phyloP scores from a whole-genome alignment of 2,113 vertebrate species.

The Grantiella picta region DNA sequence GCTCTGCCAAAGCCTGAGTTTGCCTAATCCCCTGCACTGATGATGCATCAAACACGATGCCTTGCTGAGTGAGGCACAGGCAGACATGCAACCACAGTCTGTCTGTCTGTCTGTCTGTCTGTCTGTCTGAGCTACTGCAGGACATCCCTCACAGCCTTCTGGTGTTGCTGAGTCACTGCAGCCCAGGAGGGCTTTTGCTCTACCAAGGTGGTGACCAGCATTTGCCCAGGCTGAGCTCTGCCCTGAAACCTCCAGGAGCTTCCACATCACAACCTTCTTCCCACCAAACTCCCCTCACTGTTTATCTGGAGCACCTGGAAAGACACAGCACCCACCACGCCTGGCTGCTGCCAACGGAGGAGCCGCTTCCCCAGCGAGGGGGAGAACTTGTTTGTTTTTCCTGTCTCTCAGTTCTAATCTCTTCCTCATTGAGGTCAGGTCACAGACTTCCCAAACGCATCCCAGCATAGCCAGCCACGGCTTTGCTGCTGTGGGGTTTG shows the following conservation, averaged over 20 bases:
- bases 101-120: background rate
- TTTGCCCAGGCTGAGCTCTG: background rate
- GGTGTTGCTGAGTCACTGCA: background rate
- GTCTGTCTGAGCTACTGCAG: background rate
- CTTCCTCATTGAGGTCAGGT: conserved; percentile 28
- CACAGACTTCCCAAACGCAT: conserved; percentile 53
- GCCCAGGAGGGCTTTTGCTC: background rate
- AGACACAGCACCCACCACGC: background rate
- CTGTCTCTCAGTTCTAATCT: conserved; percentile 21
- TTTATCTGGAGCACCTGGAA: background rate
- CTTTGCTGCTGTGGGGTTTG: background rate
- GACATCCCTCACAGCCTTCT: background rate
- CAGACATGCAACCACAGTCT: background rate
- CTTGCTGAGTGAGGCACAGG: background rate
- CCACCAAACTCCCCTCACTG: background rate
- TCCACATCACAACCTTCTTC: background rate
- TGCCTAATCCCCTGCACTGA: background rate
- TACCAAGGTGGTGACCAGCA: background rate
- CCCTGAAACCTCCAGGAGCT: background rate
- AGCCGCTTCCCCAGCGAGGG: background rate
- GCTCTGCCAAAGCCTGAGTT: background rate
- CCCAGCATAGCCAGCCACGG: background rate
- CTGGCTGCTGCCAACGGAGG: fast-evolving
- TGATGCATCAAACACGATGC: background rate
- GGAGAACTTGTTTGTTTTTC: conserved; percentile 37